A percentile compares a stretch with the other conserved stretches of the same genome.
Conservation (phyloP, 1,140 invertebrate genomes). For the Amyelois transitella region DNA sequence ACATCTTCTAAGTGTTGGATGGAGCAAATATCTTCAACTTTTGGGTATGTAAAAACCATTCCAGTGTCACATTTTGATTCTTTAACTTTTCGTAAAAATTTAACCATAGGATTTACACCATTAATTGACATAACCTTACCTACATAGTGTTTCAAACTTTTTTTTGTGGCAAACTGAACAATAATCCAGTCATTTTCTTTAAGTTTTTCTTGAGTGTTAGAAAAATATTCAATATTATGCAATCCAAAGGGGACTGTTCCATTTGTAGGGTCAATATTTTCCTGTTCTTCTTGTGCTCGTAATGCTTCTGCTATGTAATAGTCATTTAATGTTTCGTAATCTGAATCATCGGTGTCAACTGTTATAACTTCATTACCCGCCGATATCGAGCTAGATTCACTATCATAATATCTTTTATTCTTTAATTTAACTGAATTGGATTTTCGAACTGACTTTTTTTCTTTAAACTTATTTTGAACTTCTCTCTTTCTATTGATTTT, state of each 20-base stretch:
- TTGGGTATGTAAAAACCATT: slow-evolving; percentile 19
- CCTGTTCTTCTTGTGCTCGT: slow-evolving; percentile 1
- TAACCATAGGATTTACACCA: slow-evolving; percentile 11
- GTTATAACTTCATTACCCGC: too few relatives aligned
- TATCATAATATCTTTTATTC: too few relatives aligned
- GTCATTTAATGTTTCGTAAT: too few relatives aligned
- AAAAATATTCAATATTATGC: not conserved
- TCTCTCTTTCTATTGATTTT: too few relatives aligned
- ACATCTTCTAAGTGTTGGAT: too few relatives aligned
- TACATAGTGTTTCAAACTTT: slow-evolving; percentile 24
- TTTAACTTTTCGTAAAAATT: slow-evolving; percentile 22
- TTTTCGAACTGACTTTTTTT: too few relatives aligned
- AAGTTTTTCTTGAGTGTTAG: not conserved
- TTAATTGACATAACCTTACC: slow-evolving; percentile 19
- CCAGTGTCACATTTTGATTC: slow-evolving; percentile 19
- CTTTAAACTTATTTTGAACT: too few relatives aligned
- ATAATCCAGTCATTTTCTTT: slow-evolving; percentile 15
- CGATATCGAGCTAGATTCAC: too few relatives aligned
- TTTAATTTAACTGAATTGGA: too few relatives aligned
- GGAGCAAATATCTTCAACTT: slow-evolving; percentile 23
- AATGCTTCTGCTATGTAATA: not conserved
- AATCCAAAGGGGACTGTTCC: not conserved
- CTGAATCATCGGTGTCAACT: too few relatives aligned
- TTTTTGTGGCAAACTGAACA: slow-evolving; percentile 22
- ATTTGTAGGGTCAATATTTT: not conserved